These are phyloP conservation scores for Poeciliopsis paucimaculata DNA, from an alignment of 2,797 vertebrate species.

Conservation along the genomic window DNA sequence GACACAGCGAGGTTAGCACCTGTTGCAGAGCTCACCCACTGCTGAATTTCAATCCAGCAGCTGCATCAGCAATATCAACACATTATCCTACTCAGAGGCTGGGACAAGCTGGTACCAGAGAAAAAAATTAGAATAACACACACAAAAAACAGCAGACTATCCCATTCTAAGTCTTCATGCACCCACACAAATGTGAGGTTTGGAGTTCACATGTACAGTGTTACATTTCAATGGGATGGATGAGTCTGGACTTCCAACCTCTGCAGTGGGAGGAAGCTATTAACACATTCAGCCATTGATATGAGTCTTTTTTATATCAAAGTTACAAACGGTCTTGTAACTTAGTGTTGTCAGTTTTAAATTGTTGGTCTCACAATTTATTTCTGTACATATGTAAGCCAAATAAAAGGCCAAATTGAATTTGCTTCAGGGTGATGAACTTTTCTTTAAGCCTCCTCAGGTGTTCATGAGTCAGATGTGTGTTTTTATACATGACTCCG, in stretches of 20 bases:
- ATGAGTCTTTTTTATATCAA: neutral
- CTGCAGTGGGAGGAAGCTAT: neutral
- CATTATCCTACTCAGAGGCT: constrained; percentile 29
- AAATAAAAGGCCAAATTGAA: neutral
- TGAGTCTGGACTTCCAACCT: neutral
- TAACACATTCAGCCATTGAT: neutral
- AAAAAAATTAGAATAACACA: constrained; percentile 14
- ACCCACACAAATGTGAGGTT: neutral
- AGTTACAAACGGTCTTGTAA: neutral
- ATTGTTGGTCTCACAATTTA: neutral
- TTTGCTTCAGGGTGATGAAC: neutral
- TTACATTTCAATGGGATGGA: neutral
- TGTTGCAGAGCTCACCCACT: constrained; percentile 40
- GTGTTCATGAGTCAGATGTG: neutral
- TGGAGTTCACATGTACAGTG: constrained; percentile 1
- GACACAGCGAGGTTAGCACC: constrained; percentile 38
- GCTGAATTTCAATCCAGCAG: constrained; percentile 64
- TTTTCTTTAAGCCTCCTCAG: neutral
- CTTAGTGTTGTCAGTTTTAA: neutral
- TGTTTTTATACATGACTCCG: neutral
- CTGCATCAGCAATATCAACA: constrained; percentile 68
- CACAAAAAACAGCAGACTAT: neutral
- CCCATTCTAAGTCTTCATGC: constrained; percentile 1
- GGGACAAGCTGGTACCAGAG: constrained; percentile 33
- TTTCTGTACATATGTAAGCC: neutral